A percentile compares a stretch with the other conserved stretches of the same genome.
Evolutionary conservation across 2,888 invertebrate genomes (phyloP).

Genomic region (Pristionchus maxplancki): DNA sequence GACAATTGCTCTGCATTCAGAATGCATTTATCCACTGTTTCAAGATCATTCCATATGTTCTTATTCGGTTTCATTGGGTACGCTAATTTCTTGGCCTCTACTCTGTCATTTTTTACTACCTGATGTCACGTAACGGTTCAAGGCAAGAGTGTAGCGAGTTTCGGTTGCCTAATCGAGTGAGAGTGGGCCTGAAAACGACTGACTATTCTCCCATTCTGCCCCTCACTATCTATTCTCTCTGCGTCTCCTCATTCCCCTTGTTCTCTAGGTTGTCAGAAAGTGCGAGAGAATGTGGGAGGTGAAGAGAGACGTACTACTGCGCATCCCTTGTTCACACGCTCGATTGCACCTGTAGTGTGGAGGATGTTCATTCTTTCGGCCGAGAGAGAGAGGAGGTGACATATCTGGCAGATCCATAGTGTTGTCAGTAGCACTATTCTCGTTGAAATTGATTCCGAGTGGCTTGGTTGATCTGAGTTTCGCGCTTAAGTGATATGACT

Average conservation of each 20-base stretch:
- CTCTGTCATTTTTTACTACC: too few relatives aligned
- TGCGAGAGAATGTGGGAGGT: not conserved
- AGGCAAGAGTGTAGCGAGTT: not conserved
- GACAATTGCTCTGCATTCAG: not conserved
- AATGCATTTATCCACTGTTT: not conserved
- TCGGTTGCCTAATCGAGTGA: not conserved
- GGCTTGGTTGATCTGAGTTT: not conserved
- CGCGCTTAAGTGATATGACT: not conserved
- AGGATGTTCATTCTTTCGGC: not conserved
- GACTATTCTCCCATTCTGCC: conserved; percentile 4
- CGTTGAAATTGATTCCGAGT: not conserved
- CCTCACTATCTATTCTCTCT: too few relatives aligned
- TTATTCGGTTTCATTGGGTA: too few relatives aligned
- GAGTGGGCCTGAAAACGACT: not conserved
- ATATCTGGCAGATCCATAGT: not conserved
- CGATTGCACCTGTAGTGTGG: conserved; percentile 29
- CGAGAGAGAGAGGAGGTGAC: not conserved
- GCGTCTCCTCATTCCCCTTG: not conserved
- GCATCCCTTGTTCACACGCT: not conserved
- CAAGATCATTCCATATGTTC: too few relatives aligned
- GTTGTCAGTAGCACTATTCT: not conserved
- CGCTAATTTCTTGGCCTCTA: too few relatives aligned
- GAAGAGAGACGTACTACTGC: not conserved
- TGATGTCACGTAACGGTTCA: not conserved
- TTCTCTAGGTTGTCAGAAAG: not conserved